Conservation (phyloP, 92 coral and sea anemone species). For the Epizoanthus fatuus region DNA sequence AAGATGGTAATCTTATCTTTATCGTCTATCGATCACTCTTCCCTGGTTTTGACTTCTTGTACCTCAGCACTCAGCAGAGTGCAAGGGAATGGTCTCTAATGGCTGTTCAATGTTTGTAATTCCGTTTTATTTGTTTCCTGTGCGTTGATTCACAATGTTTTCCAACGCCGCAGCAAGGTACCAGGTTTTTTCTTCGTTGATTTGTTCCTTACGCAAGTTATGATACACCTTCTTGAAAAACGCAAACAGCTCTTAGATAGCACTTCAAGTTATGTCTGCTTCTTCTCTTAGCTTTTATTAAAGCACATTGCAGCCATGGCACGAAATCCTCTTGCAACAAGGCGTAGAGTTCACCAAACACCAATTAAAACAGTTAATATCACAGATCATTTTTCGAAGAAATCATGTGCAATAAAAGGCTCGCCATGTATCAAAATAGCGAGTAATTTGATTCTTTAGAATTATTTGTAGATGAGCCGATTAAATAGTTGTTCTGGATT, state of each 20-base stretch:
- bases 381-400: slow-evolving; percentile 38
- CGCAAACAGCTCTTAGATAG: slow-evolving; percentile 52
- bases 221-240: slow-evolving; percentile 68
- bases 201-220: slow-evolving; percentile 29
- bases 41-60: not conserved
- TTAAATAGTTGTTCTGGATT: slow-evolving; percentile 53
- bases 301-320: slow-evolving; percentile 73
- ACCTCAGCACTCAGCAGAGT: not conserved
- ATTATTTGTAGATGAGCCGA: slow-evolving; percentile 29
- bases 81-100: not conserved
- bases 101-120: not conserved
- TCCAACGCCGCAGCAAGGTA: slow-evolving; percentile 55
- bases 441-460: slow-evolving; percentile 15
- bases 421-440: slow-evolving; percentile 29
- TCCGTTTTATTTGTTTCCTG: not conserved
- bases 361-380: slow-evolving; percentile 55
- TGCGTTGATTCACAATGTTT: slow-evolving; percentile 22
- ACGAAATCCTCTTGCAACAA: slow-evolving; percentile 61
- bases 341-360: slow-evolving; percentile 72
- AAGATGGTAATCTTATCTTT: slow-evolving; percentile 41
- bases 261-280: slow-evolving; percentile 37
- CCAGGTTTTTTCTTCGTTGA: slow-evolving; percentile 13
- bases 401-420: slow-evolving; percentile 49
- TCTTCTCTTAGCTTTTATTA: slow-evolving; percentile 30
- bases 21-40: not conserved